A percentile compares a stretch with the other conserved stretches of the same genome.
phyloP scores from a whole-genome alignment of 2,888 invertebrate genomes.

The Dysmachus trigonus region DNA sequence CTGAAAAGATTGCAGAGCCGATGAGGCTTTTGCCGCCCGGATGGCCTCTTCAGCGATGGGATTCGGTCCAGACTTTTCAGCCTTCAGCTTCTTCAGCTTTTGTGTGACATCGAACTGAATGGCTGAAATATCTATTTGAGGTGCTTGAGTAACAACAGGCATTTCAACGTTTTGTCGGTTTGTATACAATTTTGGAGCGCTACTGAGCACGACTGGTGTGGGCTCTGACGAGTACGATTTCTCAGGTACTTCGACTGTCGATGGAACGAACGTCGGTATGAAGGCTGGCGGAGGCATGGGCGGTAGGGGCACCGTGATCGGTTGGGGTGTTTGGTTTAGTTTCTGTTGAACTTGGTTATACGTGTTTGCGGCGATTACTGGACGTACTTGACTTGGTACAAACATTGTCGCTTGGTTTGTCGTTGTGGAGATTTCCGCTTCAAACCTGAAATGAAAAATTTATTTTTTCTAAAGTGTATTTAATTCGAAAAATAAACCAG shows the following conservation, averaged over 20 bases:
- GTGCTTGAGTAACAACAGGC: slow-evolving; percentile 57
- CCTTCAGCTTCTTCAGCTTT: slow-evolving; percentile 71
- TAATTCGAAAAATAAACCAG: too few species aligned
- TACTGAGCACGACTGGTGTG: slow-evolving; percentile 74
- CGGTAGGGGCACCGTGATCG: slow-evolving; percentile 53
- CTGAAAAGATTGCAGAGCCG: slow-evolving; percentile 69
- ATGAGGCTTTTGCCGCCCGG: slow-evolving; percentile 70
- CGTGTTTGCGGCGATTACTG: slow-evolving; percentile 78
- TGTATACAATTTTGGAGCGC: slow-evolving; percentile 76
- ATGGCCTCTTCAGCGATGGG: slow-evolving; percentile 72
- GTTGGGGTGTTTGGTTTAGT: slow-evolving; percentile 66
- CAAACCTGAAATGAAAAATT: slow-evolving; percentile 72
- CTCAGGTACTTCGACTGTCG: slow-evolving; percentile 60
- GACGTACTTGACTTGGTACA: slow-evolving; percentile 67
- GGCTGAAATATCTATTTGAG: slow-evolving; percentile 66
- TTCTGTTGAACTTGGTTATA: slow-evolving; percentile 77
- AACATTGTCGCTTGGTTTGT: slow-evolving; percentile 60
- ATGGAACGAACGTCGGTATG: slow-evolving; percentile 63
- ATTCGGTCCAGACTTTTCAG: slow-evolving; percentile 72
- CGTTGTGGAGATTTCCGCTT: slow-evolving; percentile 82
- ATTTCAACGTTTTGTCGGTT: slow-evolving; percentile 66
- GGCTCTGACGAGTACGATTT: slow-evolving; percentile 62
- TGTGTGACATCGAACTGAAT: slow-evolving; percentile 69
- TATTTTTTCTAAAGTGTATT: background rate
- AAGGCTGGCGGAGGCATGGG: slow-evolving; percentile 61